Percentiles rank a stretch among this genome's conserved stretches.
These are phyloP conservation scores for Rhyacichthys aspro DNA, from an alignment of 2,797 vertebrate species.

Conservation along the genomic window DNA sequence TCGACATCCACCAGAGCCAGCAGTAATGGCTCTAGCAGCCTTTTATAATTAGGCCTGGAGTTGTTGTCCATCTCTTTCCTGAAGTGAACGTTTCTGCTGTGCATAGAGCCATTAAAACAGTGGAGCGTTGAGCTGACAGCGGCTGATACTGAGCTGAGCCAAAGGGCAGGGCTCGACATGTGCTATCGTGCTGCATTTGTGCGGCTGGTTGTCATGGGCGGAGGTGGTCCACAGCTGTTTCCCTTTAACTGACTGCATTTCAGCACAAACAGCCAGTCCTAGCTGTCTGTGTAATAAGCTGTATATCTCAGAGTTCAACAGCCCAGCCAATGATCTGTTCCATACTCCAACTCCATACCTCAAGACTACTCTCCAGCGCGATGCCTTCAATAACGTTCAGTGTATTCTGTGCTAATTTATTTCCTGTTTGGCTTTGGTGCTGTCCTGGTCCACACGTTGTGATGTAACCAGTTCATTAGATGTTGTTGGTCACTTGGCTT, in stretches of 20 bases:
- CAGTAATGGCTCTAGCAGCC: not conserved
- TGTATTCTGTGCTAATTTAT: conserved; percentile 36
- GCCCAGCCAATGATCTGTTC: too few species aligned
- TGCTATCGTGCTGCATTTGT: conserved; percentile 47
- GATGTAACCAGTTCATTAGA: conserved; percentile 41
- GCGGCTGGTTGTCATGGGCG: conserved; percentile 42
- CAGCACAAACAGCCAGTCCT: conserved; percentile 20
- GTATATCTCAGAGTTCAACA: not conserved
- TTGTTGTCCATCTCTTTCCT: conserved; percentile 8
- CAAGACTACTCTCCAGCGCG: not conserved
- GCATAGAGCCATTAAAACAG: conserved; percentile 7
- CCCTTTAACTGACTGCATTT: conserved; percentile 37
- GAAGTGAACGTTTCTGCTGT: conserved; percentile 11
- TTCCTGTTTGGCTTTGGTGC: conserved; percentile 29
- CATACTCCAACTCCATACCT: not conserved
- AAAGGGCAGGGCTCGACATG: conserved; percentile 44
- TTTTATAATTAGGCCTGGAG: conserved; percentile 2
- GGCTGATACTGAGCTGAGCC: conserved; percentile 20
- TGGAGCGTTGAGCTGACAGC: conserved; percentile 17
- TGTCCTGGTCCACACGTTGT: conserved; percentile 14
- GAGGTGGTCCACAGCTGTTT: conserved; percentile 52
- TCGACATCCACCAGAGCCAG: not conserved
- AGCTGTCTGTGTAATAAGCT: conserved; percentile 1
- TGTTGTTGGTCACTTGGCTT: conserved; percentile 52
- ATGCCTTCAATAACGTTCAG: conserved; percentile 17